phyloP scores from a whole-genome alignment of 1,140 invertebrate genomes.

The Diorhabda carinulata region DNA sequence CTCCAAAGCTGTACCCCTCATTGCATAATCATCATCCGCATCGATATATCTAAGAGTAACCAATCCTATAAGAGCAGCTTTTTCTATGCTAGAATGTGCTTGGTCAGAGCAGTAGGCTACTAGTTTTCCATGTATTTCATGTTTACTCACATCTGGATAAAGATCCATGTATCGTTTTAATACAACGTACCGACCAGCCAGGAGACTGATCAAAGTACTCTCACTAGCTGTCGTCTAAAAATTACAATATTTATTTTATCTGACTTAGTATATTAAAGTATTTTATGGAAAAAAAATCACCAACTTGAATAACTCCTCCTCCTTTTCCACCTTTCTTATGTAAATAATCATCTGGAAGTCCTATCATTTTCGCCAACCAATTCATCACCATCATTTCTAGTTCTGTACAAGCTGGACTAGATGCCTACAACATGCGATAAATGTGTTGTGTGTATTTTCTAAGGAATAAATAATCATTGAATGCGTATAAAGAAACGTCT shows the following conservation, averaged over 20 bases:
- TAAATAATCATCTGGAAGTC: conserved; percentile 85
- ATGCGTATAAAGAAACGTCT: no score
- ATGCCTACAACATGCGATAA: conserved; percentile 60
- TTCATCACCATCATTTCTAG: conserved; percentile 96
- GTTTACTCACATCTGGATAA: conserved; percentile 72
- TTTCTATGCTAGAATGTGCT: conserved; percentile 91
- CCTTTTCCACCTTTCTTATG: conserved; percentile 66
- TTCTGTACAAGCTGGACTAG: conserved; percentile 94
- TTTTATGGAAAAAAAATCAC: background rate
- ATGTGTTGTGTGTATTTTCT: no score
- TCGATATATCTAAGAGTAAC: conserved; percentile 92
- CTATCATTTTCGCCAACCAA: conserved; percentile 94
- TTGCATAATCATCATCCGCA: conserved; percentile 74
- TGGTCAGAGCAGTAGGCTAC: conserved; percentile 78
- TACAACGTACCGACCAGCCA: conserved; percentile 84
- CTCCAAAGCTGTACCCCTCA: conserved; percentile 75
- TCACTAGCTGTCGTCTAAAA: conserved; percentile 81
- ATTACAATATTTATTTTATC: background rate
- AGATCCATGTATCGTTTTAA: conserved; percentile 61
- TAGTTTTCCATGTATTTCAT: conserved; percentile 87
- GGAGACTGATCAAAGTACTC: conserved; percentile 82
- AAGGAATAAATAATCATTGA: no score
- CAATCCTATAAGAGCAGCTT: conserved; percentile 82
- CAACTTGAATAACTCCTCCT: conserved; percentile 85
- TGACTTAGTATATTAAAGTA: background rate